A percentile compares a stretch with the other conserved stretches of the same genome.
phyloP scores from a whole-genome alignment of 2,113 vertebrate genomes.

The Heliornis fulica region DNA sequence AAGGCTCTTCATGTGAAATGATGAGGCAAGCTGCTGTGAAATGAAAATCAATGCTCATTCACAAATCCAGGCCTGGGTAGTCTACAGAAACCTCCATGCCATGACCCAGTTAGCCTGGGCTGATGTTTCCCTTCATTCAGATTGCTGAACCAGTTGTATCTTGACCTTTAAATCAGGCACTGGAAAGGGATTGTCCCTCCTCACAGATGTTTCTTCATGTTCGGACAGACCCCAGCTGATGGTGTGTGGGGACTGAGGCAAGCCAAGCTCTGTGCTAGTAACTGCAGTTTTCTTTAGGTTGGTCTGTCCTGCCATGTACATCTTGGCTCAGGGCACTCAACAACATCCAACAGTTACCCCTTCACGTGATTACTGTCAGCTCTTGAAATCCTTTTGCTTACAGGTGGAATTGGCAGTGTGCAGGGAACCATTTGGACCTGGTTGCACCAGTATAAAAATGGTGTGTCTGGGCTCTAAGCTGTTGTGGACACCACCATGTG shows the following conservation, averaged over 20 bases:
- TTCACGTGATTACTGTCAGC: background rate
- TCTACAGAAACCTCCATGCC: background rate
- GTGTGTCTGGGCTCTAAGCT: background rate
- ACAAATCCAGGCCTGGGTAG: background rate
- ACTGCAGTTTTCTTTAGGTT: background rate
- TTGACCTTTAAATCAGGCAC: background rate
- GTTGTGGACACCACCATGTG: accelerated
- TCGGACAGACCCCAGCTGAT: background rate
- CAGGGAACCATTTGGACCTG: background rate
- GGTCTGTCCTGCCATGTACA: background rate
- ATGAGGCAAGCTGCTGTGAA: background rate
- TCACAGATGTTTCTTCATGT: background rate
- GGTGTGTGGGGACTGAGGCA: background rate
- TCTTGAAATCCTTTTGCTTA: background rate
- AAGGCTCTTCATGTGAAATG: background rate
- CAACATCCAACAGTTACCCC: background rate
- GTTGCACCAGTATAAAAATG: accelerated
- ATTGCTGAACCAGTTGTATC: background rate
- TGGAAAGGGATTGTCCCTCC: background rate
- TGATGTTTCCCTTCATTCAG: background rate
- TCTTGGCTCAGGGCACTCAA: background rate
- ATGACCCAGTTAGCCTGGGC: background rate
- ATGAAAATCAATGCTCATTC: background rate
- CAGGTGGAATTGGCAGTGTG: background rate
- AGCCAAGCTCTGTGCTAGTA: too few relatives aligned